Evolutionary conservation across 2,797 vertebrate species (phyloP).

Genomic region (Rallus crepitans): DNA sequence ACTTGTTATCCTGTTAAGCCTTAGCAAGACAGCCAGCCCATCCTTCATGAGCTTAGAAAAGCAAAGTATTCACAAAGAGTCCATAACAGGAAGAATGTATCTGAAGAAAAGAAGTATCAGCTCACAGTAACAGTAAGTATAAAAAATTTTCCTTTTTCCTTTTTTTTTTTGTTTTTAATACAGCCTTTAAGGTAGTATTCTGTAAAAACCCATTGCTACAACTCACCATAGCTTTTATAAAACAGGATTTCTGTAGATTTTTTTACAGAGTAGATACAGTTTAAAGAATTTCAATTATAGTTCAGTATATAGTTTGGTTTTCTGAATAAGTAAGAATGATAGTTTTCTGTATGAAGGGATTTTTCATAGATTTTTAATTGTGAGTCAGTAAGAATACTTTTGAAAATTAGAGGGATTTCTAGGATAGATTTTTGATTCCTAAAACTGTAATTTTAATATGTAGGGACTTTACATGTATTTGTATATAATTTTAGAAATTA

Average conservation of each 20-base stretch:
- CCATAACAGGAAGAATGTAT: background rate
- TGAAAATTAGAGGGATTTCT: background rate
- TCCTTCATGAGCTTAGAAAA: background rate
- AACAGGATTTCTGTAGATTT: background rate
- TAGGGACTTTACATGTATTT: background rate
- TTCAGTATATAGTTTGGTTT: conserved; percentile 2
- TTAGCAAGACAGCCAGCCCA: background rate
- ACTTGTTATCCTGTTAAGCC: conserved; percentile 33
- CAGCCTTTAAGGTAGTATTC: background rate
- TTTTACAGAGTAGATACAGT: background rate
- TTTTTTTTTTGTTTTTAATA: background rate
- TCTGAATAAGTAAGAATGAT: conserved; percentile 17
- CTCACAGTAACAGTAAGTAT: background rate
- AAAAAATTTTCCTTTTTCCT: background rate
- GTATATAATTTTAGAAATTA: background rate
- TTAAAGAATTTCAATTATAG: background rate
- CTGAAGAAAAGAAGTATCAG: background rate
- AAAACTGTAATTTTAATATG: background rate
- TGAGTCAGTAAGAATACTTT: conserved; percentile 12
- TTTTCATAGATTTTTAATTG: background rate
- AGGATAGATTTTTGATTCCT: background rate
- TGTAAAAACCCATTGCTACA: background rate
- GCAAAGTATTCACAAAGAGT: background rate
- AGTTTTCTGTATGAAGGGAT: background rate
- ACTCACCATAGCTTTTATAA: background rate